phyloP scores from a whole-genome alignment of 2,797 vertebrate species.

The Labeo calbasu region DNA sequence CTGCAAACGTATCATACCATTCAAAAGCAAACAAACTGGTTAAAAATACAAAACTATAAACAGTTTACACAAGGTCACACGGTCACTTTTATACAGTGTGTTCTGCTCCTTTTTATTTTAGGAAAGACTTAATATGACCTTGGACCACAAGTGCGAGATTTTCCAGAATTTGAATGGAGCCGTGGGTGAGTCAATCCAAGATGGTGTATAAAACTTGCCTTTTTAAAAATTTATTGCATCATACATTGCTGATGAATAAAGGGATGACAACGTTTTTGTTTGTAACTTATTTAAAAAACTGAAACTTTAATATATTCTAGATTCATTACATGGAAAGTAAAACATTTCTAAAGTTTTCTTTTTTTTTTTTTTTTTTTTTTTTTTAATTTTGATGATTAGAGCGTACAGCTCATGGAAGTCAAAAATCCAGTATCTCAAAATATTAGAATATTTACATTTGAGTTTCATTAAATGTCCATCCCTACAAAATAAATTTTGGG shows the following conservation, averaged over 20 bases:
- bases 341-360: no score
- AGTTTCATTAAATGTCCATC: no score
- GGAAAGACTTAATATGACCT: slow-evolving; percentile 90
- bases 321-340: no score
- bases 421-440: no score
- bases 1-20: slow-evolving; percentile 43
- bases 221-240: slow-evolving; percentile 14
- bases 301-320: no score
- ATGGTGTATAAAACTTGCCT: slow-evolving; percentile 11
- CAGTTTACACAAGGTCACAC: slow-evolving; percentile 3
- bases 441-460: no score
- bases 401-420: no score
- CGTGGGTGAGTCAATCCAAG: slow-evolving; percentile 81
- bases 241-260: background rate
- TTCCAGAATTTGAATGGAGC: slow-evolving; percentile 97
- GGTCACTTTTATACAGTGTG: slow-evolving; percentile 8
- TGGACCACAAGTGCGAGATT: slow-evolving; percentile 96
- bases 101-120: slow-evolving; percentile 67
- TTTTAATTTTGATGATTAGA: no score
- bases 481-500: no score
- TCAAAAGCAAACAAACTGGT: slow-evolving; percentile 51
- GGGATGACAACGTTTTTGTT: background rate
- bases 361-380: no score
- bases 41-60: slow-evolving; percentile 40
- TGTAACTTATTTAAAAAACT: no score